phyloP scores from a whole-genome alignment of 1,140 invertebrate genomes.

The Caenorhabditis brenneri region DNA sequence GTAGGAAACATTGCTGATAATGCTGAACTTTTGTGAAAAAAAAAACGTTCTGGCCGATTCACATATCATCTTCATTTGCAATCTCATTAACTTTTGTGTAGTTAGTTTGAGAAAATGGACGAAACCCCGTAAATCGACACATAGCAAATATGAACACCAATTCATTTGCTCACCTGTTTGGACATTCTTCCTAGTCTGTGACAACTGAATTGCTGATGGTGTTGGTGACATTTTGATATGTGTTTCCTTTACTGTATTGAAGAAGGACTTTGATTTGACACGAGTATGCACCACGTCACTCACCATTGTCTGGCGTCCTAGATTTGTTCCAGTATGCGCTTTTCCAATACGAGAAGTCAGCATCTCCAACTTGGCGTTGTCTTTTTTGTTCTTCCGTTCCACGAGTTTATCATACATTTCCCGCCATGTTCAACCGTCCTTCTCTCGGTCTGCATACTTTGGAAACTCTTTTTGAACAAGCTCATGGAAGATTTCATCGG shows the following conservation, averaged over 20 bases:
- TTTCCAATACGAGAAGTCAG: background rate
- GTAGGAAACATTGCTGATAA: no score
- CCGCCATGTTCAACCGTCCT: background rate
- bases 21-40: no score
- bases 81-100: no score
- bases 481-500: background rate
- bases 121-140: no score
- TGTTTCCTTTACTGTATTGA: background rate
- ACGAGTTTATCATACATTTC: background rate
- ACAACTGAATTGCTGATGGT: constrained; percentile 2
- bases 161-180: background rate
- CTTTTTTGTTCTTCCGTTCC: background rate
- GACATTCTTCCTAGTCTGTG: background rate
- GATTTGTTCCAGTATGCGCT: background rate
- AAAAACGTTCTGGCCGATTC: no score
- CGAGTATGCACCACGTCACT: constrained; percentile 2
- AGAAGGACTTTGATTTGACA: background rate
- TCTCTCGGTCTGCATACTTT: constrained; percentile 17
- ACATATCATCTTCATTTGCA: no score
- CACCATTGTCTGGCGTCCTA: constrained; percentile 1
- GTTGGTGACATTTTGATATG: constrained; percentile 2
- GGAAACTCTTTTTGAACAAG: background rate
- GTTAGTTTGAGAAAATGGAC: no score
- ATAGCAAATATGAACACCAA: no score
- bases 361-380: background rate